Conservation (phyloP, 2,888 invertebrate species). For the Exocentrus adspersus region DNA sequence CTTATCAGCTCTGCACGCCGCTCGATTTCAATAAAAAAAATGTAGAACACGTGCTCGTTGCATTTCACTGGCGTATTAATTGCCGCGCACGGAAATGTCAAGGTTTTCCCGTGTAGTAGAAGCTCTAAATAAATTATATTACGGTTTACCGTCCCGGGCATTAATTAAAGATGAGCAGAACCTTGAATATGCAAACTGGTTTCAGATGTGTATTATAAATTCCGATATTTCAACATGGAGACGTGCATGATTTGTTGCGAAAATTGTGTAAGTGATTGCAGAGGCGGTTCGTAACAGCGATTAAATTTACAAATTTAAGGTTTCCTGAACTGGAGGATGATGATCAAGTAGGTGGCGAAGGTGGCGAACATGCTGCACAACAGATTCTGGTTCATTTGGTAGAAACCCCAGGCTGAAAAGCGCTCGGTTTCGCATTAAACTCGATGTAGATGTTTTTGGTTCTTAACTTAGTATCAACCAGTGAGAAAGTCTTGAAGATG, state of each 20-base stretch:
- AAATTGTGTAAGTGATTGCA: constrained; percentile 26
- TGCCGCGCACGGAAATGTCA: constrained; percentile 56
- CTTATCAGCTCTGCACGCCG: too few relatives aligned
- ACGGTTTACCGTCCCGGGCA: constrained; percentile 52
- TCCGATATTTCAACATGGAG: constrained; percentile 33
- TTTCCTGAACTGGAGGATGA: background rate
- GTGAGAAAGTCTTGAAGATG: background rate
- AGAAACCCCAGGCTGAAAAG: background rate
- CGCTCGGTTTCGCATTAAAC: too few relatives aligned
- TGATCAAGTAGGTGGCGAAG: background rate
- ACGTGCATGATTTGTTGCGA: constrained; percentile 33
- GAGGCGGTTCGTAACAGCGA: constrained; percentile 9
- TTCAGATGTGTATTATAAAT: constrained; percentile 34
- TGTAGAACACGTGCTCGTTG: too few relatives aligned
- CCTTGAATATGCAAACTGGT: constrained; percentile 40
- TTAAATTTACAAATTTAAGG: background rate
- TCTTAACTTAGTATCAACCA: background rate
- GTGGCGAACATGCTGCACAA: background rate
- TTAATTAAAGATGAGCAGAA: constrained; percentile 53
- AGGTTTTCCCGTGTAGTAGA: constrained; percentile 50
- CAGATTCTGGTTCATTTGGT: background rate
- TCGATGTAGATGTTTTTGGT: background rate
- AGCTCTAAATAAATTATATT: constrained; percentile 57
- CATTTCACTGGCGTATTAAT: constrained; percentile 57
- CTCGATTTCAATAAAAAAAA: too few relatives aligned